A percentile compares a stretch with the other conserved stretches of the same genome.
These are phyloP conservation scores for Apodemus speciosus DNA, from an alignment of 2,113 vertebrate genomes.

Conservation along the genomic window DNA sequence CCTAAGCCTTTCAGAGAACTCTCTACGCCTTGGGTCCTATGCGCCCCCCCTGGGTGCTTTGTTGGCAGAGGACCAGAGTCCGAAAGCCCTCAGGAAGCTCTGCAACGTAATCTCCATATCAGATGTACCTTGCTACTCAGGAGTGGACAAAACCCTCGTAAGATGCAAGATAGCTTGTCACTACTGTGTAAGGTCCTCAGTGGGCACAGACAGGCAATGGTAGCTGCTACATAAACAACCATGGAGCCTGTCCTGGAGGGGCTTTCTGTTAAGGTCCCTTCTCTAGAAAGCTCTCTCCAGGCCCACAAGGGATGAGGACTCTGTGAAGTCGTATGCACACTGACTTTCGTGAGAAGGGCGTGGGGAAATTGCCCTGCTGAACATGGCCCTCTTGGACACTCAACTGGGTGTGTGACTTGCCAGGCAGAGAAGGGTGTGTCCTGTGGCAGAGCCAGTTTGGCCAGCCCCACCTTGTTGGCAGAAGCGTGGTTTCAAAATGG, in stretches of 20 bases:
- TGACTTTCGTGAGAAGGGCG: not conserved
- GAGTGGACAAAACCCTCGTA: not conserved
- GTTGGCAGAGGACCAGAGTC: no score
- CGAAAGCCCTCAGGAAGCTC: not conserved
- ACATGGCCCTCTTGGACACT: not conserved
- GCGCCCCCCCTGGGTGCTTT: not conserved
- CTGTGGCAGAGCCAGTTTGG: conserved; percentile 52
- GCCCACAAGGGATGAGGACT: not conserved
- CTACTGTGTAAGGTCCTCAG: not conserved
- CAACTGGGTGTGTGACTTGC: not conserved
- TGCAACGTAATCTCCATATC: not conserved
- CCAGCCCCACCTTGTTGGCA: conserved; percentile 52
- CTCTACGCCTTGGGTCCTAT: not conserved
- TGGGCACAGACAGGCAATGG: not conserved
- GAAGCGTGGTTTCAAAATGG: conserved; percentile 69
- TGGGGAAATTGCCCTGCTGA: not conserved
- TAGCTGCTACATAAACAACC: no score
- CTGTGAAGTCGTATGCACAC: fast-evolving
- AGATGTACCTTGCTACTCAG: not conserved
- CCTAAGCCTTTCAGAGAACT: not conserved
- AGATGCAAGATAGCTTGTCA: not conserved
- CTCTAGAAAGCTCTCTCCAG: not conserved
- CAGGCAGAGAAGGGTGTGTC: conserved; percentile 57
- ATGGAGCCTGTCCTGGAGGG: fast-evolving
- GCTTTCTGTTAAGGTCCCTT: not conserved